Conservation (phyloP, 2,113 vertebrate species). For the Lepus americanus region DNA sequence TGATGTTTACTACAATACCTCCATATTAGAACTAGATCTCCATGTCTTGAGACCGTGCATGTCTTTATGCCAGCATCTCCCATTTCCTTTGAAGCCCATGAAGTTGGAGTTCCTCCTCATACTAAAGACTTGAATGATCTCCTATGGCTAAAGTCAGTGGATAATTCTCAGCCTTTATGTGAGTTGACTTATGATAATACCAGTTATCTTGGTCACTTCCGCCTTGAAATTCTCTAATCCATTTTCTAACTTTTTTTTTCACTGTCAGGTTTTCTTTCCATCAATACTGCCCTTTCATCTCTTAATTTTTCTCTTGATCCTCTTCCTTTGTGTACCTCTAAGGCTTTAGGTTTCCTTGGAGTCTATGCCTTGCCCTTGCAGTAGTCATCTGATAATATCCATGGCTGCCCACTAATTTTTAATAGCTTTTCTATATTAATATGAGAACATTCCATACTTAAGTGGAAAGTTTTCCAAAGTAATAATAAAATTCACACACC, state of each 20-base stretch:
- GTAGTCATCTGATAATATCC: not conserved
- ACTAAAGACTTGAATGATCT: not conserved
- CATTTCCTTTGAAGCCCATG: not conserved
- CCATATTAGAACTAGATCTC: not conserved
- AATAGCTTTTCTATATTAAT: not conserved
- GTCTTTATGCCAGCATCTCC: not conserved
- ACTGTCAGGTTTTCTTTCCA: not conserved
- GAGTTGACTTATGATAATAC: not conserved
- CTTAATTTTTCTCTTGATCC: not conserved
- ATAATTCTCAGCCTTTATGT: not conserved
- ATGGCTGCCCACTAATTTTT: not conserved
- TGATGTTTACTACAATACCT: not conserved
- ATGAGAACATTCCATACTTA: not conserved
- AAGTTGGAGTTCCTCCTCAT: not conserved
- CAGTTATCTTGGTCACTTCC: not conserved
- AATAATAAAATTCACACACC: not conserved
- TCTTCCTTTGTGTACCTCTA: not conserved
- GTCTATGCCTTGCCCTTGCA: not conserved
- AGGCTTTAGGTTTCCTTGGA: conserved; percentile 41
- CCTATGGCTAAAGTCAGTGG: not conserved
- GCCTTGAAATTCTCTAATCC: not conserved
- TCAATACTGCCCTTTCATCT: not conserved
- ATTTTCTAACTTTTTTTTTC: not conserved
- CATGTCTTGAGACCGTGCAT: not conserved
- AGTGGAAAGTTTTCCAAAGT: not conserved